phyloP scores from a whole-genome alignment of 2,888 invertebrate genomes.

The Helicoverpa assulta region DNA sequence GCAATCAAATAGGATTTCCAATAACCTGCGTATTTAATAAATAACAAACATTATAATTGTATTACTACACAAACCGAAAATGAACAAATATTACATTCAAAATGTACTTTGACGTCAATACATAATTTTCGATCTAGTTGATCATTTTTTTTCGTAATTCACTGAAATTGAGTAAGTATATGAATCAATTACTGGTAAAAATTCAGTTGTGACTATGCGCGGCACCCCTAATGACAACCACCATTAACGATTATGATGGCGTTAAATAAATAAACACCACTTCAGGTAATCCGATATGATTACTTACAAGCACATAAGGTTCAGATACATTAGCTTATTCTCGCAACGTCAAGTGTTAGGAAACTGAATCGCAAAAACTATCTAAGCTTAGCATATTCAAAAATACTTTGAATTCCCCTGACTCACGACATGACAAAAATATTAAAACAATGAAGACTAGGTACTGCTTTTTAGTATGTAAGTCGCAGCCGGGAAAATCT shows the following conservation, averaged over 20 bases:
- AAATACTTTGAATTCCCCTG: conserved; percentile 61
- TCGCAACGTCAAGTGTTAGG: neutral
- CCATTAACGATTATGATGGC: neutral
- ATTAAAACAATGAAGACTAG: too few relatives aligned
- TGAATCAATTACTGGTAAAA: neutral
- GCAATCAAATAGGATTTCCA: too few relatives aligned
- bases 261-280: neutral
- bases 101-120: too few relatives aligned
- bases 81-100: too few relatives aligned
- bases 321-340: neutral
- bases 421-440: too few relatives aligned
- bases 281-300: neutral
- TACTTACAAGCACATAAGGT: neutral
- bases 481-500: too few relatives aligned
- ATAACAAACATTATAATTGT: too few relatives aligned
- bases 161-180: neutral
- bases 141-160: neutral
- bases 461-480: too few relatives aligned
- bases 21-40: too few relatives aligned
- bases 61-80: too few relatives aligned
- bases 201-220: neutral
- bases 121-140: too few relatives aligned
- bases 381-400: neutral
- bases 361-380: neutral
- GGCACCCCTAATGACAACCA: neutral